Percentiles rank a stretch among this genome's conserved stretches.
These are phyloP conservation scores for Dione juno DNA, from an alignment of 2,888 invertebrate species.

Conservation along the genomic window DNA sequence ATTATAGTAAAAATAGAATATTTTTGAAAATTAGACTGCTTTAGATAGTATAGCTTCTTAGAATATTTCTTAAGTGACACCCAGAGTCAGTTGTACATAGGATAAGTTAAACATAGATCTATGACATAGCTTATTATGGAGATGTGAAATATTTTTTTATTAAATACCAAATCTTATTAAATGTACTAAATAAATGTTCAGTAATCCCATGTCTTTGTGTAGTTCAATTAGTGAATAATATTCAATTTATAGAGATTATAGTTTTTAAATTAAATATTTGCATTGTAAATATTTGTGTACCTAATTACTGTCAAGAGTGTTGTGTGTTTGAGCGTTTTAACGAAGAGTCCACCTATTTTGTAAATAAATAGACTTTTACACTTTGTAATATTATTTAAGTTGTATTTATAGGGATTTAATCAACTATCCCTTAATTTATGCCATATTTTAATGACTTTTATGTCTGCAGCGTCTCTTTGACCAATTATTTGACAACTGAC, in stretches of 20 bases:
- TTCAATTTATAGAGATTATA: slow-evolving; percentile 39
- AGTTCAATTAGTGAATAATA: slow-evolving; percentile 18
- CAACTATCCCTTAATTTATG: slow-evolving; percentile 53
- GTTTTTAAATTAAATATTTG: slow-evolving; percentile 41
- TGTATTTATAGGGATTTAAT: slow-evolving; percentile 60
- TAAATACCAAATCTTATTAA: slow-evolving; percentile 64
- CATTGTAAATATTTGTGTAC: slow-evolving; percentile 54
- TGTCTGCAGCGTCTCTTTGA: slow-evolving; percentile 11
- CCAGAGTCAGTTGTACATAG: slow-evolving; percentile 65
- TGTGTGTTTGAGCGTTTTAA: slow-evolving; percentile 77
- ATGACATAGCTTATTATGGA: slow-evolving; percentile 42
- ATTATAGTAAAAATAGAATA: slow-evolving; percentile 26
- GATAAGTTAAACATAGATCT: slow-evolving; percentile 44
- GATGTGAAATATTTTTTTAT: slow-evolving; percentile 66
- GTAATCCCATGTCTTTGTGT: slow-evolving; percentile 29
- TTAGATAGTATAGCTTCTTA: slow-evolving; percentile 32
- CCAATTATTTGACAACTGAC: neutral
- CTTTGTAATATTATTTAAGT: slow-evolving; percentile 64
- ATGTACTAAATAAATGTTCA: slow-evolving; percentile 33
- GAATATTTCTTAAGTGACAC: slow-evolving; percentile 33
- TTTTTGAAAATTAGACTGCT: slow-evolving; percentile 30
- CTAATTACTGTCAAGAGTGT: slow-evolving; percentile 55
- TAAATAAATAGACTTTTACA: slow-evolving; percentile 81
- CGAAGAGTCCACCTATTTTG: slow-evolving; percentile 83
- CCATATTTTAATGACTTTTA: slow-evolving; percentile 57